Conservation (phyloP, 2,113 vertebrate genomes). For the Hipposideros armiger region DNA sequence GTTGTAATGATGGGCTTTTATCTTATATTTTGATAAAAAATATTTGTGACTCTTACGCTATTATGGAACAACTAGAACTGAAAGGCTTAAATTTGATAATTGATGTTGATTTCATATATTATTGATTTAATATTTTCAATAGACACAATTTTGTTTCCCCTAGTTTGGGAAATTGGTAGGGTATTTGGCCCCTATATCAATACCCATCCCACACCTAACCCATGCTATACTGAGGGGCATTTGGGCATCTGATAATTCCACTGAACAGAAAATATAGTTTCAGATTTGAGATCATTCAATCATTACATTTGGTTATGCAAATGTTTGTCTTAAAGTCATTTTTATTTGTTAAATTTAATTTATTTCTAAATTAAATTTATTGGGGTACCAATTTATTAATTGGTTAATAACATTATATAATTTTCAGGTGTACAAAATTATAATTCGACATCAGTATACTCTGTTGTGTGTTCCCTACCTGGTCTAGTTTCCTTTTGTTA, state of each 20-base stretch:
- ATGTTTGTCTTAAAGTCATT: constrained; percentile 29
- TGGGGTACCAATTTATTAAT: background rate
- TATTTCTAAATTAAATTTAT: background rate
- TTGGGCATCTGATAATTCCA: background rate
- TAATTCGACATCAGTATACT: background rate
- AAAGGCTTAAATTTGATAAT: constrained; percentile 41
- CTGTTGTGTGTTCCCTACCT: background rate
- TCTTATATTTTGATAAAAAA: constrained; percentile 48
- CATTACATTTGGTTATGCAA: background rate
- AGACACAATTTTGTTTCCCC: background rate
- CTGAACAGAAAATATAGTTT: constrained; percentile 3
- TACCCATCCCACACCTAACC: background rate
- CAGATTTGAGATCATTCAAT: constrained; percentile 16
- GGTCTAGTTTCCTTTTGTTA: background rate
- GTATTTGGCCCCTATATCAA: background rate
- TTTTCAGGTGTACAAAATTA: background rate
- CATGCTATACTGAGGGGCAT: background rate
- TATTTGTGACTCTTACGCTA: background rate
- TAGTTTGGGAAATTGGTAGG: background rate
- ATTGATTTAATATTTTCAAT: background rate
- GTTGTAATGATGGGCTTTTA: background rate
- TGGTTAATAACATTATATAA: background rate
- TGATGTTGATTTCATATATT: background rate
- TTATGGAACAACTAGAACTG: background rate
- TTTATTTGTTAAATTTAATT: background rate